Percentiles rank a stretch among this genome's conserved stretches.
Conservation (phyloP, 2,113 vertebrate species). For the Psophia crepitans region DNA sequence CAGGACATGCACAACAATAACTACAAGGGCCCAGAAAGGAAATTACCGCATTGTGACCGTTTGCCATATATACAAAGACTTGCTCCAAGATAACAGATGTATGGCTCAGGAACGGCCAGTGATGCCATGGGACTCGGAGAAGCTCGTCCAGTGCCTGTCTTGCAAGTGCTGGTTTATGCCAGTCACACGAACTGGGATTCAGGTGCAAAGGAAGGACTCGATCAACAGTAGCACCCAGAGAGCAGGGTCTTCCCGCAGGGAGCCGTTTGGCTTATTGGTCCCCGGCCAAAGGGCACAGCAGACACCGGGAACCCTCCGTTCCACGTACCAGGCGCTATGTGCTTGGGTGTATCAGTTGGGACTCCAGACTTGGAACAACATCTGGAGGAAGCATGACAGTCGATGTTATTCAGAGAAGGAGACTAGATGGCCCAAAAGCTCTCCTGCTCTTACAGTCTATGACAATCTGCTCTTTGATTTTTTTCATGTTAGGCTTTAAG, state of each 20-base stretch:
- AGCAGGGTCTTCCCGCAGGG: rapidly evolving
- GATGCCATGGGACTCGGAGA: not conserved
- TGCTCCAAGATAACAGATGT: not conserved
- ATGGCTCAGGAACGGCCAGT: not conserved
- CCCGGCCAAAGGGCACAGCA: rapidly evolving
- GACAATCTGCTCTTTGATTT: not conserved
- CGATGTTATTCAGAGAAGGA: not conserved
- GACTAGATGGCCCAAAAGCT: not conserved
- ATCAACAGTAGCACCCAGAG: not conserved
- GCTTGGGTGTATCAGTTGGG: not conserved
- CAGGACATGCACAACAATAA: not conserved
- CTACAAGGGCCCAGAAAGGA: not conserved
- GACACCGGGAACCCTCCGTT: rapidly evolving
- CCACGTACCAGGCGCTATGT: rapidly evolving
- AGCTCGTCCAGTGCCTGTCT: not conserved
- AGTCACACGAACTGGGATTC: not conserved
- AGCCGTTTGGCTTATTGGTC: not conserved
- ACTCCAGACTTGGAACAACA: not conserved
- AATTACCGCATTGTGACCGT: not conserved
- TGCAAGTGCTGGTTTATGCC: rapidly evolving
- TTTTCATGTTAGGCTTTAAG: not conserved
- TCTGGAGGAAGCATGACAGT: not conserved
- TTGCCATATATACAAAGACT: not conserved
- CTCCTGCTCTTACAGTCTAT: not conserved
- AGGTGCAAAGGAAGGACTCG: rapidly evolving